Conservation (phyloP, 2,797 vertebrate species). For the Nannoperca obscura region DNA sequence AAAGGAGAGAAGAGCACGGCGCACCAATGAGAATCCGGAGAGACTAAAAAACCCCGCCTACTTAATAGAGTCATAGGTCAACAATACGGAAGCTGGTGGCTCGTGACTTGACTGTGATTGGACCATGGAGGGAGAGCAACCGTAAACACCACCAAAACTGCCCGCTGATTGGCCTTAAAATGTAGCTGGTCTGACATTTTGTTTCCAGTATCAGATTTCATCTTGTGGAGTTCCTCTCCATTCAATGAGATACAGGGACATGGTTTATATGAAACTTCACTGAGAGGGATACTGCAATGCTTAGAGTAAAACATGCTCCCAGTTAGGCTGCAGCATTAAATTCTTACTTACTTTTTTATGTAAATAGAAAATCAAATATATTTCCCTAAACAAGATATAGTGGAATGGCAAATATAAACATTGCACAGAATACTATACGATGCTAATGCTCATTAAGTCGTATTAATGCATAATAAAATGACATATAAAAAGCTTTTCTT, state of each 20-base stretch:
- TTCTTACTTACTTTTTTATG: background rate
- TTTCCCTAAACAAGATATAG: background rate
- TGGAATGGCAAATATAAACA: background rate
- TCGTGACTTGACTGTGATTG: conserved; percentile 66
- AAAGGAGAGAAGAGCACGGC: accelerated
- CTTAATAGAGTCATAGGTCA: conserved; percentile 51
- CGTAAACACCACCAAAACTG: conserved; percentile 62
- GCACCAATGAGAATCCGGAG: conserved; percentile 70
- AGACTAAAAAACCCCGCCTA: conserved; percentile 41
- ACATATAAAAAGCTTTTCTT: background rate
- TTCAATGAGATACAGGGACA: conserved; percentile 1
- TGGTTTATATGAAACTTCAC: background rate
- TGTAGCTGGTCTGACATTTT: conserved; percentile 80
- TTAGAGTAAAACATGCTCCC: background rate
- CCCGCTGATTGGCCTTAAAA: conserved; percentile 67
- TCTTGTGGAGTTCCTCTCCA: conserved; percentile 63
- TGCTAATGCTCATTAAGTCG: background rate
- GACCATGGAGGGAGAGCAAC: conserved; percentile 1
- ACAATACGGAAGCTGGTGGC: conserved; percentile 55
- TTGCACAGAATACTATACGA: background rate
- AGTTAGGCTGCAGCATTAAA: background rate
- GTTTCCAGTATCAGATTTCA: conserved; percentile 82
- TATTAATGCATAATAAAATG: background rate
- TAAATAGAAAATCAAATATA: background rate
- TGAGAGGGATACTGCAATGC: background rate